Conservation (phyloP, 2,888 invertebrate genomes). For the Hesperia comma region DNA sequence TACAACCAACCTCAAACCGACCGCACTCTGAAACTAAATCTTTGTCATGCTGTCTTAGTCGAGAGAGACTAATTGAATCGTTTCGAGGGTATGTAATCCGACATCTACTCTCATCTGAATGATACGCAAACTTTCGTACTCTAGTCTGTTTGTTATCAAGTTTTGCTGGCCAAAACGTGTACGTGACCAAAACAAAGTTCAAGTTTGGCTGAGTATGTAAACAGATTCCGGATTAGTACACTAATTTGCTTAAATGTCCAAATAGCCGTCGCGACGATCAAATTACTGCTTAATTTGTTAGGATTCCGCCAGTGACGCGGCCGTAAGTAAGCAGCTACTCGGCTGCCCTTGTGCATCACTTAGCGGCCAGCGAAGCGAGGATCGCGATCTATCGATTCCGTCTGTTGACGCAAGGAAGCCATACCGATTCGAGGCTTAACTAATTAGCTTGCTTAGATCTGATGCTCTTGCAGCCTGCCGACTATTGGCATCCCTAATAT, state of each 20-base stretch:
- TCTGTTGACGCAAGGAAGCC: constrained; percentile 28
- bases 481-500: background rate
- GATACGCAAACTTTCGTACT: too few species aligned
- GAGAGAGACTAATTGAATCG: too few species aligned
- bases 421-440: constrained; percentile 15
- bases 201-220: background rate
- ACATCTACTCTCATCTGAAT: too few species aligned
- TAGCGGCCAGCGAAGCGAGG: constrained; percentile 11
- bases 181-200: too few species aligned
- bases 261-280: background rate
- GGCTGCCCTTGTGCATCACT: background rate
- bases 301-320: constrained; percentile 1
- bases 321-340: background rate
- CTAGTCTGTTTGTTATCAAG: too few species aligned
- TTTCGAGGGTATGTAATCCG: too few species aligned
- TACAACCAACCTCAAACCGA: too few species aligned
- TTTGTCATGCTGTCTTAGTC: too few species aligned
- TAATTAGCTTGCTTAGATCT: constrained; percentile 8
- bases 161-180: too few species aligned
- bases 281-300: constrained; percentile 1
- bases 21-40: too few species aligned
- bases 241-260: constrained; percentile 10
- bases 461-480: background rate
- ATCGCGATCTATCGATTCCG: constrained; percentile 20
- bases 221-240: background rate